Conservation (phyloP, 2,888 invertebrate genomes). For the Horisme vitalbata region DNA sequence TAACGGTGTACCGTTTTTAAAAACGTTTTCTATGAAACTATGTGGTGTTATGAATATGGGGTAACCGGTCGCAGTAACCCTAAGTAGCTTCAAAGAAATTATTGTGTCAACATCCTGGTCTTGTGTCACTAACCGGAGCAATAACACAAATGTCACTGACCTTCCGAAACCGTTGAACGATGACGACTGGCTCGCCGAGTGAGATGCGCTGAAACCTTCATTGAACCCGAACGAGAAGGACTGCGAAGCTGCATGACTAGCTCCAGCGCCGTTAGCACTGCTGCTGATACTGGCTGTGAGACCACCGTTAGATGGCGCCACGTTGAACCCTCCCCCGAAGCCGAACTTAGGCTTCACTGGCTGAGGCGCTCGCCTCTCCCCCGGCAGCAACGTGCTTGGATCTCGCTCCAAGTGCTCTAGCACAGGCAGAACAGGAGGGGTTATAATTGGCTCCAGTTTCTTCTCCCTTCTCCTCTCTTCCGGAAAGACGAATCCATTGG, state of each 20-base stretch:
- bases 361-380: constrained; percentile 45
- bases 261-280: constrained; percentile 65
- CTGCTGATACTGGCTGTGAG: constrained; percentile 71
- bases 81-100: background rate
- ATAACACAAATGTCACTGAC: constrained; percentile 52
- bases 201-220: constrained; percentile 76
- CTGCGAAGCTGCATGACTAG: constrained; percentile 75
- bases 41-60: background rate
- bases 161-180: constrained; percentile 75
- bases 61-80: background rate
- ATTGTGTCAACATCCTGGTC: constrained; percentile 23
- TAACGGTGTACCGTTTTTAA: too few relatives aligned
- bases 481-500: constrained; percentile 66
- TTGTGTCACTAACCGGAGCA: constrained; percentile 24
- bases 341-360: constrained; percentile 64
- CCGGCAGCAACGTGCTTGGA: constrained; percentile 71
- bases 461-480: constrained; percentile 59
- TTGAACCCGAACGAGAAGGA: constrained; percentile 77
- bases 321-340: constrained; percentile 68
- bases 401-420: constrained; percentile 77
- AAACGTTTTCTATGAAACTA: too few relatives aligned
- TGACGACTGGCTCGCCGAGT: constrained; percentile 75
- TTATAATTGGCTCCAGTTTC: constrained; percentile 71
- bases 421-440: constrained; percentile 76
- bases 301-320: constrained; percentile 69